These are phyloP conservation scores for Indicator maculatus DNA, from an alignment of 2,113 vertebrate species.

Conservation along the genomic window DNA sequence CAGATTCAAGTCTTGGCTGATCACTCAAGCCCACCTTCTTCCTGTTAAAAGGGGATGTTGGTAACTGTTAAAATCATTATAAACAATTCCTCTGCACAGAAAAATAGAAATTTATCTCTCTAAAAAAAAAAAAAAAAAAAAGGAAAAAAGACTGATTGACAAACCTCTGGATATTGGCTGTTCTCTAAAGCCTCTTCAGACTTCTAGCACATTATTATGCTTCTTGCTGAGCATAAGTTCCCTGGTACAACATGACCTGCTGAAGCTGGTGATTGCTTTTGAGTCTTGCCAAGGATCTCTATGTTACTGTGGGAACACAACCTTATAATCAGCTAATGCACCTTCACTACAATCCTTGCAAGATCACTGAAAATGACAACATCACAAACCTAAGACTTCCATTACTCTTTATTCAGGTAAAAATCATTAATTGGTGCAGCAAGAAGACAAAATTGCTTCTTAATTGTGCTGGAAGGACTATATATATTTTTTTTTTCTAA, in stretches of 20 bases:
- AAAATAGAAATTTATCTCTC: not conserved
- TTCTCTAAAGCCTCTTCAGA: not conserved
- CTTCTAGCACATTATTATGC: not conserved
- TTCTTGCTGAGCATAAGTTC: not conserved
- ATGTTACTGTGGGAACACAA: not conserved
- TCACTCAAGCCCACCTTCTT: not conserved
- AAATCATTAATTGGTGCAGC: not conserved
- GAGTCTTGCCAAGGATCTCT: not conserved
- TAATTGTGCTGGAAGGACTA: slow-evolving; percentile 16
- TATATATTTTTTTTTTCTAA: not conserved
- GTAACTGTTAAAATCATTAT: not conserved
- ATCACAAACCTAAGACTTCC: not conserved
- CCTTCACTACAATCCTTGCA: not conserved
- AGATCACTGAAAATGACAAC: not conserved
- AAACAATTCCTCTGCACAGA: not conserved
- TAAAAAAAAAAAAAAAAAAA: not conserved
- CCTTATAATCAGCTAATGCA: not conserved
- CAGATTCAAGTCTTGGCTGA: not conserved
- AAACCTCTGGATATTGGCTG: not conserved
- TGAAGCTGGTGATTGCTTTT: not conserved
- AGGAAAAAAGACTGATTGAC: not conserved
- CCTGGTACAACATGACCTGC: not conserved
- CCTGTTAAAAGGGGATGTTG: not conserved
- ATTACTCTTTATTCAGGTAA: not conserved
- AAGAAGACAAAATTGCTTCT: slow-evolving; percentile 1